Evolutionary conservation across 2,113 vertebrate genomes (phyloP), one percentile per base, ranked within the genome.

Genomic region (Oenanthe melanoleuca): DNA sequence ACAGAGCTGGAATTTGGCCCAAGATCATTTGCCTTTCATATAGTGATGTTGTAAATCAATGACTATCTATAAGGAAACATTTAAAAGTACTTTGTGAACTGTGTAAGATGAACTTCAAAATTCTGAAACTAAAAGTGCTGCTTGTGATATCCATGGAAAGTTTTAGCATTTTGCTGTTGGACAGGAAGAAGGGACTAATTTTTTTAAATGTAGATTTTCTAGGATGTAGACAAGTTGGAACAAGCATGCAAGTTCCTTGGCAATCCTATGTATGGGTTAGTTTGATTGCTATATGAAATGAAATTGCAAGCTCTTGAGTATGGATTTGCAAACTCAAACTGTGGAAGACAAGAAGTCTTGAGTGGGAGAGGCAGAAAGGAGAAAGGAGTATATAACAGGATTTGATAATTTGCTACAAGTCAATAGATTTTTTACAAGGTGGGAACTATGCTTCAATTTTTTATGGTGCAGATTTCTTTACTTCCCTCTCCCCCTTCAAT

Each of bases 401-500:
- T 91, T 79, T 79, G 38, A 44, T 49, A 2, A 37, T 64, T 63
- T 67, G 4, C 57, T 78, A 26, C n/a, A 73, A 67, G 56, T 42
- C 42, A 21, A 34, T 9, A 71, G 33, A 15, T 60, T 63, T 70
- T 31, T 67, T 60, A 42, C 9, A 34, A 6, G 1, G 2, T 28
- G 11, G n/a, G 34, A 82, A 29, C 13, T 29, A 3, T 5, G 12
- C 16, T 88, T 82, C 22, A 34, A 0, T 2, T 56, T 82, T 88
- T 70, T 16, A 56, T 24, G 40, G 14, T 26, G 12, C 1, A 3
- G 10, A 52, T 86, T 89, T 61, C 50, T 53, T 80, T 60, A 21
- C 4, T 42, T 22, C 4, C 1, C 5, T 6, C 1, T 4, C 8
- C 3, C 4, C 0, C 1, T 33, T 56, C 10, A 33, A 20, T 22